Conservation (phyloP, 2,888 invertebrate genomes). For the Chaetoderma sp. region DNA sequence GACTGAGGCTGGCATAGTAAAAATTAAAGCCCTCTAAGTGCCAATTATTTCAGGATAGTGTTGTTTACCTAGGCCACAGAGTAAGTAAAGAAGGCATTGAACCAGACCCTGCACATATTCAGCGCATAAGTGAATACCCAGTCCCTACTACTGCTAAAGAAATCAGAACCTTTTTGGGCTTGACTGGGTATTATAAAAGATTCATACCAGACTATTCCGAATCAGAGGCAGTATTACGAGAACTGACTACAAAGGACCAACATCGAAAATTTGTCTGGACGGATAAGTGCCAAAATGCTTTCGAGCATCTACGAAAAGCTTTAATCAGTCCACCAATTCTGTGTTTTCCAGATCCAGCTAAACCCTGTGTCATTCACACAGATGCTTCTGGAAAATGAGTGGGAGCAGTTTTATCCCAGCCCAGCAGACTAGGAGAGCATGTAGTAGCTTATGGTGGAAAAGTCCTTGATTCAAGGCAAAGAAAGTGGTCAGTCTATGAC, state of each 20-base stretch:
- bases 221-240: conserved; percentile 28
- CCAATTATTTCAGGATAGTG: conserved; percentile 20
- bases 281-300: conserved; percentile 26
- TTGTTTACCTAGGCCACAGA: conserved; percentile 19
- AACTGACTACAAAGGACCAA: conserved; percentile 19
- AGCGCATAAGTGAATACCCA: conserved; percentile 13
- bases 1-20: conserved; percentile 36
- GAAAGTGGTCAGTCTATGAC: no score
- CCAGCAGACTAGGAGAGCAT: no score
- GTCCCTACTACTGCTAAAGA: conserved; percentile 4
- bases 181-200: conserved; percentile 24
- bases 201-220: conserved; percentile 28
- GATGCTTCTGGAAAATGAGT: conserved; percentile 39
- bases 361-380: conserved; percentile 35
- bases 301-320: conserved; percentile 21
- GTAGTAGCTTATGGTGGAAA: no score
- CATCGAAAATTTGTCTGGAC: conserved; percentile 24
- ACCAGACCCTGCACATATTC: conserved; percentile 7
- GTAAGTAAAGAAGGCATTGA: conserved; percentile 10
- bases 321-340: conserved; percentile 30
- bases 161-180: conserved; percentile 12
- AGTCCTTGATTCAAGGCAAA: no score
- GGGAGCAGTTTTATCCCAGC: conserved; percentile 39
- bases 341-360: conserved; percentile 20
- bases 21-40: conserved; percentile 44